These are phyloP conservation scores for Ellobius talpinus DNA, from an alignment of 2,113 vertebrate genomes.

Conservation along the genomic window DNA sequence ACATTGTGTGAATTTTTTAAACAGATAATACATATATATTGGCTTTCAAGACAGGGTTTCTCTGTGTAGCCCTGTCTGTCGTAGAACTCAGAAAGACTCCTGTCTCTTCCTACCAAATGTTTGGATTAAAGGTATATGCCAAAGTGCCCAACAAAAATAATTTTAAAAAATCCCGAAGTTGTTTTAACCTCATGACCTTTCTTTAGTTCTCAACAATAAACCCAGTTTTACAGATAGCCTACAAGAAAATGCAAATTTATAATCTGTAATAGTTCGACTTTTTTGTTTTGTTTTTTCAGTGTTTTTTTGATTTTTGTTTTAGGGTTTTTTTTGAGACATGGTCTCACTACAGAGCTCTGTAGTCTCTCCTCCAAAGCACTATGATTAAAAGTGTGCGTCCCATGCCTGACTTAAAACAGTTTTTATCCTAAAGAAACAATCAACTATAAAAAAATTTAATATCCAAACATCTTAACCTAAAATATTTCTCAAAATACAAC, in stretches of 20 bases:
- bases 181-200: slow-evolving; percentile 10
- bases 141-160: background rate
- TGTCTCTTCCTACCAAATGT: background rate
- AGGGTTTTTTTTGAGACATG: background rate
- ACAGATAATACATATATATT: background rate
- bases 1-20: background rate
- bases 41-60: background rate
- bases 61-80: background rate
- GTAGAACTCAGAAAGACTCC: background rate
- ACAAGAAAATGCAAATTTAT: background rate
- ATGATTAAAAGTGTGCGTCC: background rate
- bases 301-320: background rate
- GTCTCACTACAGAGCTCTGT: background rate
- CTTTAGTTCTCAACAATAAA: background rate
- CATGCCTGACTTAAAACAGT: background rate
- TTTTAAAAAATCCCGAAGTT: background rate
- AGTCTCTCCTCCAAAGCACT: background rate
- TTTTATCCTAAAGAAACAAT: background rate
- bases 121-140: background rate
- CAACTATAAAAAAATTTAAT: background rate
- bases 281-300: background rate
- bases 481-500: background rate
- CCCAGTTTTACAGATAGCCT: background rate
- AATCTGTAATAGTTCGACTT: background rate
- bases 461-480: background rate